Base-by-base conservation (phyloP, 2,888 invertebrate species). In the Himalopsyche tibetana region DNA sequence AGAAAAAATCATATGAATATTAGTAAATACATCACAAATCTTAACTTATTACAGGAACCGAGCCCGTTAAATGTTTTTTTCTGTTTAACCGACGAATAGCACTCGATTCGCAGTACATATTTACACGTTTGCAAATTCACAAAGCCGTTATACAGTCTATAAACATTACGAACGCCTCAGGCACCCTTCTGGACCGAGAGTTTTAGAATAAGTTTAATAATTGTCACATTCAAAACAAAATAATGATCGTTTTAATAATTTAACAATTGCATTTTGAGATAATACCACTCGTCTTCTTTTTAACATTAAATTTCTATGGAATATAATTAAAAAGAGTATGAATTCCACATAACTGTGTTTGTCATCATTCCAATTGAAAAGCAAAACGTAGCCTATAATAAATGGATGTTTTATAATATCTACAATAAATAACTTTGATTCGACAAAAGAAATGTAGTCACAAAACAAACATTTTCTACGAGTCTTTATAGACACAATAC, bases 131-230 rank as follows among this genome's bases (percentile, higher is more conserved):
- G 80, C 51, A 19, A 19, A 80, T 80, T 28, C 80, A 45, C 51
- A 42, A 80, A 80, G 42, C 51, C 4, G 56, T 82, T 81, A 82
- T 80, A 85, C 56, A 69, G 36, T 83, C 80, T 74, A 74, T 74
- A 36, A 74, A 38, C 38, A 69, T 69, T 69, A 69, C 19, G 11
- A 74, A 84, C 56, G 83, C 82, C 56, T 86, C 84, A 84, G 42
- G 86, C 84, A 86, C 86, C 84, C 84, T 86, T 82, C 55, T 55
- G 74, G 84, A 86, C 83, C 80, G 80, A 86, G 55, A 83, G 81
- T 84, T 86, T 84, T 74, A 74, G 74, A 74, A 74, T 74, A 74
- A 28, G 28, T 63, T 63, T 63, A 28, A 63, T 28, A 74, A 74
- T 36, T 74, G 36, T 74, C 74, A 28, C 36, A 74, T 74, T 74